Evolutionary conservation across 2,797 vertebrate species (phyloP).

Genomic region (Xerus rutilus): DNA sequence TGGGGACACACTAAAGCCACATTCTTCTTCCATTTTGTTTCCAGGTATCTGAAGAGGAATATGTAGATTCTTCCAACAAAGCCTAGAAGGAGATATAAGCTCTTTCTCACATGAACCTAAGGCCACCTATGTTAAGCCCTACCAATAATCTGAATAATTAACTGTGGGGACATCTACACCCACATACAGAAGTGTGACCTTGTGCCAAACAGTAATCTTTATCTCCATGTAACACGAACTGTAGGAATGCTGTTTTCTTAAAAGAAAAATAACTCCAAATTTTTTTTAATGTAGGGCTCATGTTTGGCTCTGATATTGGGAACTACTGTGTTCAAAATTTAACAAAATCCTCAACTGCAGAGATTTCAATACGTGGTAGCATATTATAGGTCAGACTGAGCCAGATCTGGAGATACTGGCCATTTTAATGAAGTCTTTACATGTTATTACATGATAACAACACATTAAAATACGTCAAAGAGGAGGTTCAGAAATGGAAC

Average conservation of each 20-base stretch:
- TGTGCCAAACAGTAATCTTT: background rate
- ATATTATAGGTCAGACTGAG: background rate
- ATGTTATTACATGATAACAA: background rate
- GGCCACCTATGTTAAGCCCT: background rate
- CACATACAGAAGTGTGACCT: background rate
- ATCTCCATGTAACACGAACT: background rate
- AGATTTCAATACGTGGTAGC: background rate
- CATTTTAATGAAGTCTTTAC: background rate
- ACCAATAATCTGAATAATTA: background rate
- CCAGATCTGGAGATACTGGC: background rate
- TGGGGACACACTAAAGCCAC: background rate
- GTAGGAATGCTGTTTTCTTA: background rate
- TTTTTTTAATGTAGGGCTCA: background rate
- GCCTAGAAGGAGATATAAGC: background rate
- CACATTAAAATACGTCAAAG: background rate
- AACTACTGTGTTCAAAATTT: background rate
- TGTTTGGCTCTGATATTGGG: background rate
- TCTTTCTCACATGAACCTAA: slow-evolving; percentile 9
- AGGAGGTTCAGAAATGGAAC: background rate
- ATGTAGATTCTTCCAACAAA: background rate
- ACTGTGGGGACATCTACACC: background rate
- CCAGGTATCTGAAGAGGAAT: background rate
- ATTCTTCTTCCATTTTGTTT: background rate
- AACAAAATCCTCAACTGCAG: background rate
- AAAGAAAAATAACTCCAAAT: background rate